Percentiles rank a stretch among this genome's conserved stretches.
phyloP scores from a whole-genome alignment of 2,113 vertebrate genomes.

The Pterocles gutturalis region DNA sequence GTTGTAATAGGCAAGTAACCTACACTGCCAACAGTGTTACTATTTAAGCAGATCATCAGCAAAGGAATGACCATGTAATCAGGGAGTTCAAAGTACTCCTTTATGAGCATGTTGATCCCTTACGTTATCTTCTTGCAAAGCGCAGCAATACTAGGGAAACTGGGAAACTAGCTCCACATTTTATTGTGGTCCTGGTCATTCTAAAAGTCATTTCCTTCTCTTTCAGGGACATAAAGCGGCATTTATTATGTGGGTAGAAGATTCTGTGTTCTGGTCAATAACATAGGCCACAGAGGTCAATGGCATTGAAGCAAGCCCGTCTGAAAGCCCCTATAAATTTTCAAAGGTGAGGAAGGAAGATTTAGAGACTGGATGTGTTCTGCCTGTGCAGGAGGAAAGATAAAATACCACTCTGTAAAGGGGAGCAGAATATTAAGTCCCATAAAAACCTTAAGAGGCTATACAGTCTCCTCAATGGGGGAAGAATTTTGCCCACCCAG shows the following conservation, averaged over 20 bases:
- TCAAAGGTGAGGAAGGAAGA: conserved; percentile 71
- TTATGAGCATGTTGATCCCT: neutral
- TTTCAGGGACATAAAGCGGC: conserved; percentile 69
- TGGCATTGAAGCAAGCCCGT: conserved; percentile 68
- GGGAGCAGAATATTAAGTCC: conserved; percentile 56
- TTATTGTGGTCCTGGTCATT: conserved; percentile 73
- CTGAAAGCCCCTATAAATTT: conserved; percentile 78
- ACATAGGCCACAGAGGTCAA: conserved; percentile 76
- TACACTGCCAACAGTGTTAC: neutral
- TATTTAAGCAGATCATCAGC: neutral
- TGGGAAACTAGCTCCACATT: conserved; percentile 49
- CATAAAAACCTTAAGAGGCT: conserved; percentile 68
- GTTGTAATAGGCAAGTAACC: neutral
- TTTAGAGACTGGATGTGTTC: conserved; percentile 62
- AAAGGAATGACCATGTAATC: neutral
- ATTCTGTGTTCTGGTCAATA: conserved; percentile 77
- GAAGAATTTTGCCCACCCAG: conserved; percentile 73
- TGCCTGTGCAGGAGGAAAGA: conserved; percentile 44
- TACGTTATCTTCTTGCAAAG: conserved; percentile 32
- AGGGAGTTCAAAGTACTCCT: conserved; percentile 10
- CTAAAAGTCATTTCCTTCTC: conserved; percentile 73
- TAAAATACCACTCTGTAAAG: conserved; percentile 59
- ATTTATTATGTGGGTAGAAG: conserved; percentile 71
- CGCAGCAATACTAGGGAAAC: neutral
- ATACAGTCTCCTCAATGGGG: conserved; percentile 14